Conservation (phyloP, 2,888 invertebrate species). For the Nomada hirtipes region DNA sequence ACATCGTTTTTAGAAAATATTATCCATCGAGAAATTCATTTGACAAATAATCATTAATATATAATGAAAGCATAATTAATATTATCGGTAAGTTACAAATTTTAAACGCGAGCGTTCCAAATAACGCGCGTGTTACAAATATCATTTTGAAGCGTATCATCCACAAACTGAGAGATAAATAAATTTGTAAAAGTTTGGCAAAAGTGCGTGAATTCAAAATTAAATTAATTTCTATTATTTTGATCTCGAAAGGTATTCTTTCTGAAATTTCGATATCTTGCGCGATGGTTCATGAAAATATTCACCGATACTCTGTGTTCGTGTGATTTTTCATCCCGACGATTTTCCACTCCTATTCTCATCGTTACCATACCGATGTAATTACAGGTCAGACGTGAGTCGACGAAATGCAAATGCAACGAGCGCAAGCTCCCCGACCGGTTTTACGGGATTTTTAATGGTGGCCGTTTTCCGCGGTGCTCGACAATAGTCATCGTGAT, state of each 20-base stretch:
- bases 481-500: conserved; percentile 28
- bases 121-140: no score
- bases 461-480: not conserved
- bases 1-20: no score
- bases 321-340: not conserved
- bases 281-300: not conserved
- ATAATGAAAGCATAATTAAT: no score
- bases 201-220: not conserved
- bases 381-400: conserved; percentile 15
- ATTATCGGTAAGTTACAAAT: no score
- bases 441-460: conserved; percentile 21
- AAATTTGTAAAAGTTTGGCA: no score
- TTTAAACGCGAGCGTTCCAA: no score
- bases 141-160: no score
- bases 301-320: not conserved
- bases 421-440: not conserved
- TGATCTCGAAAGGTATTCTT: not conserved
- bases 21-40: no score
- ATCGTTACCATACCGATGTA: conserved; percentile 12
- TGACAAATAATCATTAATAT: no score
- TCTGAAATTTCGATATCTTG: no score
- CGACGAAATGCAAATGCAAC: conserved; percentile 34
- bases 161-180: no score
- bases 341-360: not conserved
- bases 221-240: not conserved